Conservation (phyloP, 1,140 invertebrate genomes). For the Cyclina sinensis region DNA sequence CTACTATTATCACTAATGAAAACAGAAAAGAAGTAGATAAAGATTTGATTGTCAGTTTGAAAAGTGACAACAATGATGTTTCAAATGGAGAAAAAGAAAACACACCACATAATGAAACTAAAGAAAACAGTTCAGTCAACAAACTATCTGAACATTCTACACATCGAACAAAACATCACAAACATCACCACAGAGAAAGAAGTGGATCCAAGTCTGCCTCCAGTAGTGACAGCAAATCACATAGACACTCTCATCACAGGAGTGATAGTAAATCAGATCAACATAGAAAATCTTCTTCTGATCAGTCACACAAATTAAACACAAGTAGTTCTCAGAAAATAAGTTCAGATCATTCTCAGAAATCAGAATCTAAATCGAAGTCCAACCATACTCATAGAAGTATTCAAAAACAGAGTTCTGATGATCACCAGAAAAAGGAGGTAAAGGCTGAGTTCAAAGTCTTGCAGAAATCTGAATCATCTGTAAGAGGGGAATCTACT, state of each 20-base stretch:
- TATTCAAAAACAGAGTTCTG: conserved; percentile 13
- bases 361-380: not conserved
- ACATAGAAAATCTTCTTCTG: conserved; percentile 28
- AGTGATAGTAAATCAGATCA: conserved; percentile 36
- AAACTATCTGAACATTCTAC: conserved; percentile 37
- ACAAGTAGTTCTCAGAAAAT: conserved; percentile 11
- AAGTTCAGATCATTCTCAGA: not conserved
- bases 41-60: not conserved
- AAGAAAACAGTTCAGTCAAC: conserved; percentile 9
- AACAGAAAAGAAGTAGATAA: not conserved
- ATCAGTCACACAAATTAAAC: conserved; percentile 2
- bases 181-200: conserved; percentile 22
- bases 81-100: conserved; percentile 22
- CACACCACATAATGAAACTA: not conserved
- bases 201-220: conserved; percentile 11
- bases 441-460: not conserved
- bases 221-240: conserved; percentile 3
- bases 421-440: not conserved
- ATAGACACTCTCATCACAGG: conserved; percentile 28
- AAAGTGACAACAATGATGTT: not conserved
- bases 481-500: not conserved
- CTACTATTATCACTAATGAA: not conserved
- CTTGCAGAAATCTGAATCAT: conserved; percentile 4
- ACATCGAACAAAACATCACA: conserved; percentile 34
- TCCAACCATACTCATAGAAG: not conserved